Evolutionary conservation across 2,888 invertebrate genomes (phyloP), one percentile per base, ranked within the genome.

Genomic region (Dasypogon diadema): DNA sequence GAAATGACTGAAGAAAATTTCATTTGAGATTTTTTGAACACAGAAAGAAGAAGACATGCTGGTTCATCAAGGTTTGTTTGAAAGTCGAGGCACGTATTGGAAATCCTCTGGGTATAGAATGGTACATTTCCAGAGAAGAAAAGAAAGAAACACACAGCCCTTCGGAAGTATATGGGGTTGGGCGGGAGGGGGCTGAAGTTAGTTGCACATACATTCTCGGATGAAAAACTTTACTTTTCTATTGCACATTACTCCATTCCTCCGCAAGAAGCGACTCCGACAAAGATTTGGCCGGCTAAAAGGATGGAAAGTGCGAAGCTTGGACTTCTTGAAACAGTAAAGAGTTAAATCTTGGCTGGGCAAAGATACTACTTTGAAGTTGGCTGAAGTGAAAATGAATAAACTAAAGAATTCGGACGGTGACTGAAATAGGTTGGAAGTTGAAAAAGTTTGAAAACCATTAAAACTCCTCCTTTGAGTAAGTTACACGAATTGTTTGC

Each of bases 1-100:
- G 63, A 63, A 63, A 63, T 63, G 42, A 63, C 63, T 63, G 63
- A 63, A 63, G 63, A 42, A 63, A 63, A 65, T 65, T 65, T 48
- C 65, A 65, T 65, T 65, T 65, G 48, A 46, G 48, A 65, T 42
- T 65, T 65, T 65, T 65, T 65, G 48, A 65, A 24, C 24, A 65
- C 26, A 72, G 55, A 72, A 54, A 37, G 21, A 72, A 18, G 37
- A 72, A 42, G 73, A 74, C 56, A 58, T 74, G 74, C 74, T 74
- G 58, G 74, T 74, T 74, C 74, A 74, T 74, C 74, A 74, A 74
- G 74, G 55, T 58, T 37, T 55, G 26, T 42, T 74, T 74, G 46
- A 74, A 74, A 74, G 46, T 74, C 74, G 55, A 26, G 58, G 58
- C 74, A 74, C 74, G 74, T 74, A 42, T 58, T 22, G 48, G 30